These are phyloP conservation scores for Cordylochernes scorpioides DNA, from an alignment of 2,888 invertebrate genomes.

Conservation along the genomic window DNA sequence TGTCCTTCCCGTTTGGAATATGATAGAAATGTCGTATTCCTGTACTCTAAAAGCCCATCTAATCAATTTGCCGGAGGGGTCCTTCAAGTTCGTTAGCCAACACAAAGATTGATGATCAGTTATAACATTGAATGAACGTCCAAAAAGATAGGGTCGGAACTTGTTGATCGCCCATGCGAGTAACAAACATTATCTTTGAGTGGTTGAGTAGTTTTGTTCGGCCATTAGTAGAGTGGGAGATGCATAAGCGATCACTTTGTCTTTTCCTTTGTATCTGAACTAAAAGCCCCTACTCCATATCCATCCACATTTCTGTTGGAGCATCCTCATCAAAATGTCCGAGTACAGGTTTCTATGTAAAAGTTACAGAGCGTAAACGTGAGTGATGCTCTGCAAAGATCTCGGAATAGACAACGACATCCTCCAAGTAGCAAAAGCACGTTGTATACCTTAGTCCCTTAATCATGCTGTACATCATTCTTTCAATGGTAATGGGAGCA, in stretches of 20 bases:
- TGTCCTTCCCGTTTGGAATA: constrained; percentile 16
- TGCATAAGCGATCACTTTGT: not conserved
- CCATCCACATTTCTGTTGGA: too few relatives aligned
- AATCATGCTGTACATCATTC: too few relatives aligned
- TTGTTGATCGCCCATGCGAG: constrained; percentile 20
- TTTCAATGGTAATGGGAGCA: too few relatives aligned
- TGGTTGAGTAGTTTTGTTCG: constrained; percentile 22
- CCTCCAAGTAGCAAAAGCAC: too few relatives aligned
- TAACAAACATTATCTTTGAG: constrained; percentile 21
- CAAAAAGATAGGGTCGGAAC: constrained; percentile 22
- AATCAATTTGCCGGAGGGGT: constrained; percentile 22
- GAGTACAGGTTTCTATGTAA: too few relatives aligned
- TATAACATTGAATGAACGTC: constrained; percentile 17
- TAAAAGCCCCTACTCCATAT: too few relatives aligned
- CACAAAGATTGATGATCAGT: constrained; percentile 26
- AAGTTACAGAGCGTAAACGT: too few relatives aligned
- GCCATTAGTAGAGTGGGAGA: constrained; percentile 13
- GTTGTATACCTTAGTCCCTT: too few relatives aligned
- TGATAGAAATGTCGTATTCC: constrained; percentile 19
- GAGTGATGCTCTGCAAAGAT: too few relatives aligned
- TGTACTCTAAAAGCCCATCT: constrained; percentile 24
- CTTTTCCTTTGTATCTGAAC: not conserved
- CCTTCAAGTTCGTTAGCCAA: constrained; percentile 23
- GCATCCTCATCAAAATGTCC: too few relatives aligned
- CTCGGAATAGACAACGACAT: too few relatives aligned